Conservation (phyloP, 2,888 invertebrate genomes). For the Agonopterix arenella region DNA sequence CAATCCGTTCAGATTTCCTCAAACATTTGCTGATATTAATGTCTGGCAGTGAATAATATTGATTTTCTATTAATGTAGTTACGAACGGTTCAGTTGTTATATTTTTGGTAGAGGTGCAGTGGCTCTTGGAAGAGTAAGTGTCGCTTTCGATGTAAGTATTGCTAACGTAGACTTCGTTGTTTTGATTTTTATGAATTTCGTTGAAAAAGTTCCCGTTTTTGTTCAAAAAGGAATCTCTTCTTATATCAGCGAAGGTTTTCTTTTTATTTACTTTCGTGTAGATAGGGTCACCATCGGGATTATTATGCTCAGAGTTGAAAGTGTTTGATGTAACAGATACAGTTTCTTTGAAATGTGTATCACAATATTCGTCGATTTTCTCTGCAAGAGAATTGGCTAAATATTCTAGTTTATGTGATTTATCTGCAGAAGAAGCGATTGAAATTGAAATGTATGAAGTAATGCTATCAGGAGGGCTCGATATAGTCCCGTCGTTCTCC, state of each 20-base stretch:
- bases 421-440: constrained; percentile 66
- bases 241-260: constrained; percentile 75
- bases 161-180: constrained; percentile 56
- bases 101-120: constrained; percentile 60
- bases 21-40: constrained; percentile 82
- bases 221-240: constrained; percentile 47
- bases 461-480: constrained; percentile 67
- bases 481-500: constrained; percentile 68
- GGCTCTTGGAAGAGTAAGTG: constrained; percentile 51
- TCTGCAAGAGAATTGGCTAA: constrained; percentile 70
- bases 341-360: constrained; percentile 61
- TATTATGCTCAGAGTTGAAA: constrained; percentile 37
- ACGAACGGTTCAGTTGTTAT: constrained; percentile 70
- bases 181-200: constrained; percentile 44
- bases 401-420: constrained; percentile 68
- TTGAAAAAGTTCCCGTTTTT: constrained; percentile 55
- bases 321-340: constrained; percentile 41
- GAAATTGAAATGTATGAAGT: constrained; percentile 73
- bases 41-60: constrained; percentile 84
- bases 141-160: constrained; percentile 62
- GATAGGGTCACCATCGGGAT: constrained; percentile 51
- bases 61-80: constrained; percentile 78
- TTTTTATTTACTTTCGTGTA: constrained; percentile 68
- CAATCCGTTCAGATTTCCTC: constrained; percentile 83
- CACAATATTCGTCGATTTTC: constrained; percentile 73